A percentile compares a stretch with the other conserved stretches of the same genome.
Evolutionary conservation across 2,888 invertebrate species (phyloP).

Genomic region (Scrobipalpa costella): DNA sequence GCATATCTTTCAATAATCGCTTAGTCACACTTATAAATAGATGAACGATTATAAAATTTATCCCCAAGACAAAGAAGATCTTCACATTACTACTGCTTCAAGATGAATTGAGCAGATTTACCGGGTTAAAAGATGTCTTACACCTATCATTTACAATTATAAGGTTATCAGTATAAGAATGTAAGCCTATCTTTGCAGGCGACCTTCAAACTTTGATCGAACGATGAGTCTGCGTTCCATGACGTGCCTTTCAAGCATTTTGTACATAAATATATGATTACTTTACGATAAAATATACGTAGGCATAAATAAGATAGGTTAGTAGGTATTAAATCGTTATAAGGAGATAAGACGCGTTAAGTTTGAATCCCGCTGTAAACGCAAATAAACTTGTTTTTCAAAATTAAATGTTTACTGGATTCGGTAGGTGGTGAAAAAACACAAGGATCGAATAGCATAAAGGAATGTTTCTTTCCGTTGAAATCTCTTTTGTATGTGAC

Average conservation of each 20-base stretch:
- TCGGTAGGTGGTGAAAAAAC: background rate
- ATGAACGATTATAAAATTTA: background rate
- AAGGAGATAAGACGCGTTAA: background rate
- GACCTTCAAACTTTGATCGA: slow-evolving; percentile 18
- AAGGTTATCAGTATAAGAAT: slow-evolving; percentile 9
- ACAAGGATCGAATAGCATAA: slow-evolving; percentile 29
- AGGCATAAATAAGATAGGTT: background rate
- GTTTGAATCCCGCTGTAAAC: background rate
- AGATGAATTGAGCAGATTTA: too few relatives aligned
- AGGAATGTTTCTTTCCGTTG: slow-evolving; percentile 34
- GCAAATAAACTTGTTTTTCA: background rate
- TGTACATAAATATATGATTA: background rate
- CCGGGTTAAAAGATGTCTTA: too few relatives aligned
- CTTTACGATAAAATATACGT: background rate
- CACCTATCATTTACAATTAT: slow-evolving; percentile 7
- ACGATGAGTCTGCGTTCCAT: slow-evolving; percentile 18
- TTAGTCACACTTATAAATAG: background rate
- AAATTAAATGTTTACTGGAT: slow-evolving; percentile 6
- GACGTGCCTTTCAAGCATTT: slow-evolving; percentile 27
- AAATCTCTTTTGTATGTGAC: slow-evolving; percentile 50
- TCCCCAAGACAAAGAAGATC: too few relatives aligned
- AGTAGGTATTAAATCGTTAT: background rate
- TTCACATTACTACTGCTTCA: too few relatives aligned
- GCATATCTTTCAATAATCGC: background rate
- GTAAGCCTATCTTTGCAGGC: slow-evolving; percentile 6